phyloP scores from a whole-genome alignment of 2,888 invertebrate genomes.

The Ashinkailepas kermadecensis region DNA sequence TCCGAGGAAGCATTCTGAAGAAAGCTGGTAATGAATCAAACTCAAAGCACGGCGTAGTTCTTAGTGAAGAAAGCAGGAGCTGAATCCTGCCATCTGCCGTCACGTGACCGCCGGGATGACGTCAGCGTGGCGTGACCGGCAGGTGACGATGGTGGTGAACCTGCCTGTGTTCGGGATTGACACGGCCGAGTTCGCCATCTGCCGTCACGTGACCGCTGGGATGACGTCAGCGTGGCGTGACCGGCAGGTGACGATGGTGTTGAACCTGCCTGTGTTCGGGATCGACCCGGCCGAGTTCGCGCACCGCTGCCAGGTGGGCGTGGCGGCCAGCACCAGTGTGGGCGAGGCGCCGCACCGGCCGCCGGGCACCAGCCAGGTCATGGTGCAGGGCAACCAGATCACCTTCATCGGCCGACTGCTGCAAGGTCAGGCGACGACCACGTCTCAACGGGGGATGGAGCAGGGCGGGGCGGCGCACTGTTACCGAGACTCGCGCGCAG shows the following conservation, averaged over 20 bases:
- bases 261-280: conserved; percentile 80
- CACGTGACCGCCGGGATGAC: conserved; percentile 48
- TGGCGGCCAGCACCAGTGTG: conserved; percentile 78
- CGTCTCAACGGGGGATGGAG: too few species aligned
- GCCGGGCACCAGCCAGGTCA: conserved; percentile 56
- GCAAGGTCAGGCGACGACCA: conserved; percentile 33
- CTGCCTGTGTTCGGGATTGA: conserved; percentile 48
- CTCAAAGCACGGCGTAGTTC: too few species aligned
- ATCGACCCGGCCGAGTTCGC: conserved; percentile 70
- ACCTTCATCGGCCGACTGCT: conserved; percentile 50
- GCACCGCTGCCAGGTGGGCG: conserved; percentile 71
- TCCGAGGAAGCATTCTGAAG: too few species aligned
- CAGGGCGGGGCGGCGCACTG: too few species aligned
- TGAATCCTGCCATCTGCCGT: conserved; percentile 56
- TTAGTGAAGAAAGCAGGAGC: too few species aligned
- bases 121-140: too few species aligned
- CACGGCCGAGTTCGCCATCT: conserved; percentile 65
- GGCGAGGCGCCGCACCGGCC: conserved; percentile 63
- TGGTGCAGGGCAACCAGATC: conserved; percentile 88
- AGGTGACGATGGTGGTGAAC: too few species aligned
- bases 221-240: too few species aligned
- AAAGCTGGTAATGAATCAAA: too few species aligned
- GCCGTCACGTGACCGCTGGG: conserved; percentile 56
- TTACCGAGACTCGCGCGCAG: too few species aligned
- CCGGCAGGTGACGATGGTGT: conserved; percentile 69